These are phyloP conservation scores for Heliconius aoede DNA, from an alignment of 2,888 invertebrate species.

Conservation along the genomic window DNA sequence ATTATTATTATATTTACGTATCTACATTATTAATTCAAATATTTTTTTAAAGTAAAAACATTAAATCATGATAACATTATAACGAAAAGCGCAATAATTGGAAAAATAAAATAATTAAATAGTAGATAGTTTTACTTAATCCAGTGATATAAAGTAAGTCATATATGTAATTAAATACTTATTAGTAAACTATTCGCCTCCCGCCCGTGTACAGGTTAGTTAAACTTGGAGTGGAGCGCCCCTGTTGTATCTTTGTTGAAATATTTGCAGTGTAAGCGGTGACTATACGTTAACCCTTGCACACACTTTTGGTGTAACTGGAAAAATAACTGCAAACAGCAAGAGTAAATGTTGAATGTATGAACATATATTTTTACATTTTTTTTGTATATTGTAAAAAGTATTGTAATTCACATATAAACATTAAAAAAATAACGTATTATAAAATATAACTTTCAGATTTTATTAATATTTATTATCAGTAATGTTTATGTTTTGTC, in stretches of 20 bases:
- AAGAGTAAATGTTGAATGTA: neutral
- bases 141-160: constrained; percentile 26
- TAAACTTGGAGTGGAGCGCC: constrained; percentile 74
- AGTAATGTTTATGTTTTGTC: too few species aligned
- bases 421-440: too few species aligned
- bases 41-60: neutral
- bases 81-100: neutral
- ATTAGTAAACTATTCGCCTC: constrained; percentile 55
- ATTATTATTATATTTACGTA: neutral
- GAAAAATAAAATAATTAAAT: too few species aligned
- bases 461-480: too few species aligned
- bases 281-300: constrained; percentile 58
- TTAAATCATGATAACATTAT: neutral
- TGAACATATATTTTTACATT: too few species aligned
- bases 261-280: constrained; percentile 79
- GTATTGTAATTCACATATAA: too few species aligned
- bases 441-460: too few species aligned
- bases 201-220: constrained; percentile 68
- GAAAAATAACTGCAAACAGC: constrained; percentile 16
- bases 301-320: constrained; percentile 49
- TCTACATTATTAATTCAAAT: neutral
- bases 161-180: constrained; percentile 52
- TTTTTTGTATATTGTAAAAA: too few species aligned
- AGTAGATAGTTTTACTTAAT: neutral
- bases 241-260: constrained; percentile 80